Percentiles rank a stretch among this genome's conserved stretches.
phyloP scores from a whole-genome alignment of 2,888 invertebrate species.

The Lasioglossum vierecki region DNA sequence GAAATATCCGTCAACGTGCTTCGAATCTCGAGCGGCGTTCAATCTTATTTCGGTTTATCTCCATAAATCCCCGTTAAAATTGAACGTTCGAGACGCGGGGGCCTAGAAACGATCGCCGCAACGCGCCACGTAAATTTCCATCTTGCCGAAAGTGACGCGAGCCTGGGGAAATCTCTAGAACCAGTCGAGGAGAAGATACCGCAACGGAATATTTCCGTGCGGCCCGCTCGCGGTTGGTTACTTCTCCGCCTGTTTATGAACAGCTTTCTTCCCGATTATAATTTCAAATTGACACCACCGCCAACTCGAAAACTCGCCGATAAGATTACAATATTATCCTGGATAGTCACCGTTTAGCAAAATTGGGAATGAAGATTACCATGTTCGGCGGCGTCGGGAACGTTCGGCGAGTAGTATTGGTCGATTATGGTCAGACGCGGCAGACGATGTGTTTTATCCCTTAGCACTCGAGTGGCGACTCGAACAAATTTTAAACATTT shows the following conservation, averaged over 20 bases:
- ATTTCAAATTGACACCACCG: constrained; percentile 42
- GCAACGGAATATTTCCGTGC: constrained; percentile 50
- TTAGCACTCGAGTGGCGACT: too few relatives aligned
- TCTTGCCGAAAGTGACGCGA: constrained; percentile 57
- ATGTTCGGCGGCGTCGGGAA: too few relatives aligned
- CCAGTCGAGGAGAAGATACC: constrained; percentile 18
- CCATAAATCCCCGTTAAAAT: constrained; percentile 74
- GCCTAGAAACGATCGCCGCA: constrained; percentile 23
- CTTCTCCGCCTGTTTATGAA: constrained; percentile 37
- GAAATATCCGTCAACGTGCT: constrained; percentile 68
- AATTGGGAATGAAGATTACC: too few relatives aligned
- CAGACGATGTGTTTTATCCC: too few relatives aligned
- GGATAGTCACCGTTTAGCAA: neutral
- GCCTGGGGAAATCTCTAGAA: neutral
- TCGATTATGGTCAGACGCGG: too few relatives aligned
- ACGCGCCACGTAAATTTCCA: constrained; percentile 61
- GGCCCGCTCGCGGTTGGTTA: constrained; percentile 18
- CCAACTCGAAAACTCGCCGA: too few relatives aligned
- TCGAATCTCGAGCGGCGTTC: constrained; percentile 63
- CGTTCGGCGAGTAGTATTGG: too few relatives aligned
- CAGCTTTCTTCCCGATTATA: constrained; percentile 44
- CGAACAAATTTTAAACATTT: too few relatives aligned
- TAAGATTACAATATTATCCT: neutral
- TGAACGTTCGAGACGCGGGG: constrained; percentile 53
- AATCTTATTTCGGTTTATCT: constrained; percentile 74